Evolutionary conservation across 2,113 vertebrate genomes (phyloP), one percentile per base, ranked within the genome.

Genomic region (Petromus typicus): DNA sequence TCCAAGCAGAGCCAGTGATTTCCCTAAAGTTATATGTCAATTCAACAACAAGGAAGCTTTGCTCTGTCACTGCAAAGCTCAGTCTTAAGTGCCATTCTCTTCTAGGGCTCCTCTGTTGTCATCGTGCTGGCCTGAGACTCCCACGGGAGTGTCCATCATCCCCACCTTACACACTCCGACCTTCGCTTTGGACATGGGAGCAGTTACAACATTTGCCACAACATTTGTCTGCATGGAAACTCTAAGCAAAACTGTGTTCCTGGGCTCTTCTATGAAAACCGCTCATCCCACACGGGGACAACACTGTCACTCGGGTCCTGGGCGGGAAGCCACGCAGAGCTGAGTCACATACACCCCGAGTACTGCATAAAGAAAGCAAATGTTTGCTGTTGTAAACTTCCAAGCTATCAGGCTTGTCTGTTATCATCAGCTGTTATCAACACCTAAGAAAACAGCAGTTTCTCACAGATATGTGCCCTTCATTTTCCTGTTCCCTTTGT

Each of bases 1-100:
- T 69, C 59, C 71, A 37, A 67, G 64, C 37, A 93, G 20, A 48
- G 30, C 22, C 63, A 89, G 7, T 3, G 6, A 81, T 37, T 67
- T 86, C 30, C 6, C 23, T 90, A 63, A 94, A 84, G 40, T 69
- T 66, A 23, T 25, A 84, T 89, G 90, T 80, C 81, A 45, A 88
- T 54, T 93, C 20, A 43, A 17, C 56, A 92, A 79, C 11, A 73
- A 54, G 61, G 3, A 25, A 66, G 34, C 73, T 59, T 45, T 13
- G 27, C 22, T 43, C 51, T 48, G 51, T 79, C 17, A 27, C 37
- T 57, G 57, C 40, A 61, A n/a, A n/a, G n/a, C n/a, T n/a, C n/a
- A n/a, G n/a, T n/a, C n/a, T n/a, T n/a, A n/a, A n/a, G n/a, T n/a
- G n/a, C n/a, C 76, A 1, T 64, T 89, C n/a, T 78, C 5, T 71